Conservation (phyloP, 2,888 invertebrate genomes). For the Amphipyra berbera region DNA sequence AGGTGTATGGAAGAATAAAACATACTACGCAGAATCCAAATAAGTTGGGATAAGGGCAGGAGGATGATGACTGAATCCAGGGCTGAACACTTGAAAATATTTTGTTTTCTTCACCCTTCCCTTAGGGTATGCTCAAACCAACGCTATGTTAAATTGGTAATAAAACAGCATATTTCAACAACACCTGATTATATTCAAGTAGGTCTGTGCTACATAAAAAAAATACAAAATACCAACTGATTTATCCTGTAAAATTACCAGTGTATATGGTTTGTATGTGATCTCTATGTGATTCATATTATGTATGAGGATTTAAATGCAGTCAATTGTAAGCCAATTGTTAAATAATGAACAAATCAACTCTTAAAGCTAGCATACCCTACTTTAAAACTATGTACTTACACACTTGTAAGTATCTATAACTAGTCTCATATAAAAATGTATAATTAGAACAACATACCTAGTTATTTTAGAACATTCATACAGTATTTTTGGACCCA, state of each 20-base stretch:
- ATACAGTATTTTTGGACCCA: constrained; percentile 57
- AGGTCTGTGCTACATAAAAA: constrained; percentile 66
- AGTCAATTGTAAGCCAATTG: constrained; percentile 35
- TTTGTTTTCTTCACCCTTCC: too few relatives aligned
- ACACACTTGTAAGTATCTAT: constrained; percentile 51
- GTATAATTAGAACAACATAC: constrained; percentile 63
- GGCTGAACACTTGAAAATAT: too few relatives aligned
- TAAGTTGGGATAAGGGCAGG: too few relatives aligned
- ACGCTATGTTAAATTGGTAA: too few relatives aligned
- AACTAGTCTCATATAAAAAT: constrained; percentile 66
- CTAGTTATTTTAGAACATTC: constrained; percentile 56
- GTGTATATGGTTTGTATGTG: constrained; percentile 31
- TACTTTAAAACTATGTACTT: constrained; percentile 52
- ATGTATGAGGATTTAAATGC: constrained; percentile 59
- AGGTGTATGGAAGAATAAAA: too few relatives aligned
- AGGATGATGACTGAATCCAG: too few relatives aligned
- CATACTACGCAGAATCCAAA: too few relatives aligned
- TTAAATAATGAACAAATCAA: constrained; percentile 57
- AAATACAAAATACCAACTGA: constrained; percentile 55
- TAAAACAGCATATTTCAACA: constrained; percentile 69
- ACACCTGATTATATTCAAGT: constrained; percentile 79
- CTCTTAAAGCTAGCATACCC: constrained; percentile 59
- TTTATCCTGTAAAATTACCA: constrained; percentile 43
- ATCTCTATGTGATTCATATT: constrained; percentile 16
- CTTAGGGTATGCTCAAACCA: too few relatives aligned